A percentile compares a stretch with the other conserved stretches of the same genome.
Conservation (phyloP, 2,888 invertebrate species). For the Ceriagrion tenellum region DNA sequence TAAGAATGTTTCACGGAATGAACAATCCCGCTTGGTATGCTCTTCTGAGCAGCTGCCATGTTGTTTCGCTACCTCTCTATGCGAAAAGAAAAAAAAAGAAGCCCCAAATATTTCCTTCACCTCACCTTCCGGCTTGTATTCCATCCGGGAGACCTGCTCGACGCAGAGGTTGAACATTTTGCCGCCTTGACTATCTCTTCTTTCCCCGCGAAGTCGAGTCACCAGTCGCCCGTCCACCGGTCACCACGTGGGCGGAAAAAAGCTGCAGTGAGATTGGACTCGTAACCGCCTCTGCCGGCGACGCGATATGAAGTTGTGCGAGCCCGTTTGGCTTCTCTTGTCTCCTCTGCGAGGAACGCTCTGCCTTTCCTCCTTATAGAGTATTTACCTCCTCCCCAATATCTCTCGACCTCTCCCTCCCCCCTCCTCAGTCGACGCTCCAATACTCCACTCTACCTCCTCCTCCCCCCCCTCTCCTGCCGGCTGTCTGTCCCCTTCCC, state of each 20-base stretch:
- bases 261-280: too few relatives aligned
- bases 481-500: too few relatives aligned
- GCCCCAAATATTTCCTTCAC: too few relatives aligned
- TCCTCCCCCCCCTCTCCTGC: too few relatives aligned
- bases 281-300: too few relatives aligned
- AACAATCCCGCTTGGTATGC: not conserved
- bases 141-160: conserved; percentile 46
- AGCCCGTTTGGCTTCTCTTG: not conserved
- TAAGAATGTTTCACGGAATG: too few relatives aligned
- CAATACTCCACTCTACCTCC: not conserved
- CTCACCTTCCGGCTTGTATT: conserved; percentile 47
- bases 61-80: not conserved
- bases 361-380: not conserved
- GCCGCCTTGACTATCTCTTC: not conserved
- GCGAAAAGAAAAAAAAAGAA: too few relatives aligned
- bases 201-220: not conserved
- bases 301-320: not conserved
- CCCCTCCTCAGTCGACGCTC: not conserved
- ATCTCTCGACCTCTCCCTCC: not conserved
- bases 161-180: conserved; percentile 44
- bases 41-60: not conserved
- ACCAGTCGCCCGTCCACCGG: not conserved
- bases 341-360: not conserved
- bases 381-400: not conserved
- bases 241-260: too few relatives aligned